These are phyloP conservation scores for Rhizoglyphus robini DNA, from an alignment of 1,140 invertebrate species.

Conservation along the genomic window DNA sequence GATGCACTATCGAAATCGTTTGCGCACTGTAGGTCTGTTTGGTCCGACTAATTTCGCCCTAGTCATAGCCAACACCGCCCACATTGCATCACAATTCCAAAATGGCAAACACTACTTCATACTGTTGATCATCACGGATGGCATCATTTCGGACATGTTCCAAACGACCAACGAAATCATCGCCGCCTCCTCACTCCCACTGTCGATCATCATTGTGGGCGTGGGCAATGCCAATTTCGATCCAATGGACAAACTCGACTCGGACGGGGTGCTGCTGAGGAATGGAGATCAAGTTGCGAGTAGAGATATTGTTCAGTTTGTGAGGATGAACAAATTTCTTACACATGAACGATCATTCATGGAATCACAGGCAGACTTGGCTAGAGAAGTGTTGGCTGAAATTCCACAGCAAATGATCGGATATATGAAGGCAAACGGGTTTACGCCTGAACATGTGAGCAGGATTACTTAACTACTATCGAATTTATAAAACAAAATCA, in stretches of 20 bases:
- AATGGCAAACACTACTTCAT: conserved; percentile 47
- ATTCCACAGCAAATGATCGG: conserved; percentile 44
- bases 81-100: conserved; percentile 27
- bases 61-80: conserved; percentile 45
- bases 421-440: conserved; percentile 19
- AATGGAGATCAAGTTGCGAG: conserved; percentile 20
- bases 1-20: conserved; percentile 33
- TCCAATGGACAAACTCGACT: conserved; percentile 27
- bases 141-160: conserved; percentile 50
- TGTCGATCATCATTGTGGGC: conserved; percentile 38
- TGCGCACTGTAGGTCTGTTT: conserved; percentile 43
- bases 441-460: no score
- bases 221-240: conserved; percentile 46
- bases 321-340: conserved; percentile 21
- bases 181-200: conserved; percentile 34
- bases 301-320: conserved; percentile 26
- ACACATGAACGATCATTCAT: conserved; percentile 6
- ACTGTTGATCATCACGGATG: conserved; percentile 51
- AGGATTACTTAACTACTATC: no score
- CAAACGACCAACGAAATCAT: conserved; percentile 45
- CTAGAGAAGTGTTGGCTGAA: conserved; percentile 48
- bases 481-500: no score
- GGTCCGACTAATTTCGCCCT: conserved; percentile 54
- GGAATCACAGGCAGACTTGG: conserved; percentile 34
- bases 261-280: conserved; percentile 19